A percentile compares a stretch with the other conserved stretches of the same genome.
phyloP scores from a whole-genome alignment of 1,140 invertebrate species.

The Latrodectus geometricus region DNA sequence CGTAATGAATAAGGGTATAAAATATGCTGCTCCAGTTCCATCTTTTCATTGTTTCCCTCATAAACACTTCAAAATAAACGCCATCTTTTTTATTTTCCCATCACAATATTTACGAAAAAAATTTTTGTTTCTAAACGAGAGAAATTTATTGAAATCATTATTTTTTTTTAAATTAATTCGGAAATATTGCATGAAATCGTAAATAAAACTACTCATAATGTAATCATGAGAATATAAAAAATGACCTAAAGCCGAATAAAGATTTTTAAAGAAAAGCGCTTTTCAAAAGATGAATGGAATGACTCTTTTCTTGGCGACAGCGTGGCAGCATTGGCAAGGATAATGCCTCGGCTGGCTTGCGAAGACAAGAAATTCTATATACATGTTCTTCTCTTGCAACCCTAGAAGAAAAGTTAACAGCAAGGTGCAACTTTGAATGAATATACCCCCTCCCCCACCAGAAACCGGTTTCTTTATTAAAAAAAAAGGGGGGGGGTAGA shows the following conservation, averaged over 20 bases:
- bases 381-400: neutral
- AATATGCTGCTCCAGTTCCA: too few species aligned
- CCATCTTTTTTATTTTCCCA: too few species aligned
- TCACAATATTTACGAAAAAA: too few species aligned
- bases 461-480: neutral
- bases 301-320: neutral
- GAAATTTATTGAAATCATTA: too few species aligned
- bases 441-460: neutral
- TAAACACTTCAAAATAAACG: too few species aligned
- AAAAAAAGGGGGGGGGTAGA: too few species aligned
- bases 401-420: neutral
- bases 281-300: neutral
- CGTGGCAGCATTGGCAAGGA: neutral
- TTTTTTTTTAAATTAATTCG: too few species aligned
- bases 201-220: neutral
- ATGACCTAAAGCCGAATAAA: too few species aligned
- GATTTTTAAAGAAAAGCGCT: neutral
- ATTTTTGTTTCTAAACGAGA: too few species aligned
- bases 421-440: neutral
- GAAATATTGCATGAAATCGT: too few species aligned
- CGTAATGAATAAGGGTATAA: too few species aligned
- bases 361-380: neutral
- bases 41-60: too few species aligned
- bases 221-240: neutral
- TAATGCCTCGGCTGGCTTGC: neutral